Percentiles rank a stretch among this genome's conserved stretches.
phyloP scores from a whole-genome alignment of 2,113 vertebrate species.

The Balaenoptera acutorostrata region DNA sequence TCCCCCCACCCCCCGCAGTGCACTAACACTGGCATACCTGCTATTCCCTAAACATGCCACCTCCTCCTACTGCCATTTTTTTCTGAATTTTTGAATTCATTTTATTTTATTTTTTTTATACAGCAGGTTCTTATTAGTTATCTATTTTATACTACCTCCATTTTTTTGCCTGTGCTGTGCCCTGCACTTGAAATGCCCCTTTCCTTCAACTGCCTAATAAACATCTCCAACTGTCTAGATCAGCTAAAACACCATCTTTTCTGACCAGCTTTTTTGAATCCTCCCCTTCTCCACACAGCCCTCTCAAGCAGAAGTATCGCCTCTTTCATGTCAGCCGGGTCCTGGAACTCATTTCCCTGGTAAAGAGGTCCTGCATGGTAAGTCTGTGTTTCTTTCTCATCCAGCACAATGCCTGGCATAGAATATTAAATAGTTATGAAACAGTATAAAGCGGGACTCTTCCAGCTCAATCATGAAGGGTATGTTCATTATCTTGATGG shows the following conservation, averaged over 20 bases:
- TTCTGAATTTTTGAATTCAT: neutral
- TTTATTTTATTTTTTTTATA: too few relatives aligned
- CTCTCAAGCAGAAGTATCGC: neutral
- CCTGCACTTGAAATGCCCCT: neutral
- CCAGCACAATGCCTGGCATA: neutral
- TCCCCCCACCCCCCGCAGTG: neutral
- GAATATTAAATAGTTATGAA: neutral
- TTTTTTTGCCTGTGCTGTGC: neutral
- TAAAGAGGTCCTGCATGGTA: neutral
- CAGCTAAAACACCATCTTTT: neutral
- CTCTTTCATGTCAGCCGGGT: neutral
- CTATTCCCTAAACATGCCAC: neutral
- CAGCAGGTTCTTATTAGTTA: too few relatives aligned
- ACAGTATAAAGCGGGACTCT: neutral
- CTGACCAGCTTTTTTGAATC: neutral
- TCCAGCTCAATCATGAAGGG: neutral
- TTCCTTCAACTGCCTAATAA: neutral
- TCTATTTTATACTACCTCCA: too few relatives aligned
- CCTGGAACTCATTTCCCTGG: neutral
- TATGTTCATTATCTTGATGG: neutral
- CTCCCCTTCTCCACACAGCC: neutral
- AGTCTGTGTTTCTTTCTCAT: neutral
- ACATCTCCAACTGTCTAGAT: neutral
- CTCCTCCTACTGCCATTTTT: neutral
- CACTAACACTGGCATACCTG: neutral